Evolutionary conservation across 2,888 invertebrate genomes (phyloP).

Genomic region (Acronicta psi): DNA sequence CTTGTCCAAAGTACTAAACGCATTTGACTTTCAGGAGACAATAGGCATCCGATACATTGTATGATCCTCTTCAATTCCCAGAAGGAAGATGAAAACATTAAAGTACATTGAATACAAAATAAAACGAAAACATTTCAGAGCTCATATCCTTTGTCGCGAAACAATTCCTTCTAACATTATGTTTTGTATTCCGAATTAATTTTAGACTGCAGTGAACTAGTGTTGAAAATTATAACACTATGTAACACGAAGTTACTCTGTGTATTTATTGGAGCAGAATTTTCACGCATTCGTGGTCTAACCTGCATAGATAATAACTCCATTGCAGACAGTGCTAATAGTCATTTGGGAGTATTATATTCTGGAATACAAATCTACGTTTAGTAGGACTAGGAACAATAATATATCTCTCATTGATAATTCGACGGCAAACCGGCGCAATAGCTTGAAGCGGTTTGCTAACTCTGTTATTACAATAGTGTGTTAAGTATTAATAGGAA

Average conservation of each 20-base stretch:
- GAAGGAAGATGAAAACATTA: conserved; percentile 15
- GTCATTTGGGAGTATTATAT: conserved; percentile 52
- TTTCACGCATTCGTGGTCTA: conserved; percentile 20
- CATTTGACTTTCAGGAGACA: conserved; percentile 7
- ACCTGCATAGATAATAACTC: conserved; percentile 36
- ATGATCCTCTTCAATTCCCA: conserved; percentile 23
- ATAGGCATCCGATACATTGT: conserved; percentile 30
- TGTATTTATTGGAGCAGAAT: conserved; percentile 30
- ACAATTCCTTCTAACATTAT: conserved; percentile 39
- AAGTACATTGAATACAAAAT: conserved; percentile 34
- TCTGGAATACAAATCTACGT: conserved; percentile 43
- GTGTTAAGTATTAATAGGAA: conserved; percentile 17
- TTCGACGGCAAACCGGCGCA: conserved; percentile 10
- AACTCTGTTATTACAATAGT: conserved; percentile 17
- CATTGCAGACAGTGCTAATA: conserved; percentile 28
- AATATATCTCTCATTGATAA: conserved; percentile 34
- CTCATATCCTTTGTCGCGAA: conserved; percentile 27
- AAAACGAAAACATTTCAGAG: conserved; percentile 25
- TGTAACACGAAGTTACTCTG: conserved; percentile 26
- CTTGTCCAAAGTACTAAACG: background rate
- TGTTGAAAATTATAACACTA: conserved; percentile 38
- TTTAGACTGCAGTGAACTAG: conserved; percentile 38
- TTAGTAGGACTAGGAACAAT: conserved; percentile 10
- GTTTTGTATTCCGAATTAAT: conserved; percentile 38
- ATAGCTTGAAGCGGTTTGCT: conserved; percentile 15